These are phyloP conservation scores for Sebastes iracundus DNA, from an alignment of 2,797 vertebrate species.

Conservation along the genomic window DNA sequence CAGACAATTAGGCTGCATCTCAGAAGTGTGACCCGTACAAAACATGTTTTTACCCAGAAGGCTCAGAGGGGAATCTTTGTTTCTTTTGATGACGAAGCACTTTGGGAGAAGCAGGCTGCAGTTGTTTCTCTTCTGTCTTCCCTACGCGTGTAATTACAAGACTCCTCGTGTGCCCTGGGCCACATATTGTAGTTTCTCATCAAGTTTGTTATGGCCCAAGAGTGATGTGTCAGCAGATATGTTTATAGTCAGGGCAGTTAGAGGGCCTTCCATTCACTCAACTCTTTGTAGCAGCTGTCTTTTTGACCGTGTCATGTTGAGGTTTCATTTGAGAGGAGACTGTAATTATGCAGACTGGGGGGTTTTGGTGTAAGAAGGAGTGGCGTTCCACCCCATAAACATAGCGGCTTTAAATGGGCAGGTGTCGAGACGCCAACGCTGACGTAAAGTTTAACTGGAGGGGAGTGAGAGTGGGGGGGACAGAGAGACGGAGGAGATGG, in stretches of 20 bases:
- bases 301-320: conserved; percentile 39
- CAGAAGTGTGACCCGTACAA: conserved; percentile 33
- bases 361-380: conserved; percentile 34
- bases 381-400: conserved; percentile 60
- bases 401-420: conserved; percentile 35
- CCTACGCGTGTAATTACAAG: conserved; percentile 61
- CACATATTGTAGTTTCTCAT: conserved; percentile 68
- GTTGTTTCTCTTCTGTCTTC: conserved; percentile 46
- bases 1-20: conserved; percentile 35
- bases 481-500: conserved; percentile 28
- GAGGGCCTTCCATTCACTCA: conserved; percentile 27
- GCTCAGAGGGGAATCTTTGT: conserved; percentile 50
- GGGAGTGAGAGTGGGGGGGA: conserved; percentile 20
- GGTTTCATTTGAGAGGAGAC: conserved; percentile 50
- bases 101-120: conserved; percentile 31
- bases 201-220: conserved; percentile 59
- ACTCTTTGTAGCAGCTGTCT: conserved; percentile 44
- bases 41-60: conserved; percentile 34
- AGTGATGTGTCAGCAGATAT: conserved; percentile 71
- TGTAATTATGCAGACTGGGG: conserved; percentile 55
- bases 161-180: conserved; percentile 44
- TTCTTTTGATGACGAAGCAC: conserved; percentile 60
- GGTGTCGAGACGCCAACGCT: conserved; percentile 37
- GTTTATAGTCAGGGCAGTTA: conserved; percentile 56
- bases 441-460: conserved; percentile 26